A percentile compares a stretch with the other conserved stretches of the same genome.
Evolutionary conservation across 2,113 vertebrate species (phyloP).

Genomic region (Notechis scutatus): DNA sequence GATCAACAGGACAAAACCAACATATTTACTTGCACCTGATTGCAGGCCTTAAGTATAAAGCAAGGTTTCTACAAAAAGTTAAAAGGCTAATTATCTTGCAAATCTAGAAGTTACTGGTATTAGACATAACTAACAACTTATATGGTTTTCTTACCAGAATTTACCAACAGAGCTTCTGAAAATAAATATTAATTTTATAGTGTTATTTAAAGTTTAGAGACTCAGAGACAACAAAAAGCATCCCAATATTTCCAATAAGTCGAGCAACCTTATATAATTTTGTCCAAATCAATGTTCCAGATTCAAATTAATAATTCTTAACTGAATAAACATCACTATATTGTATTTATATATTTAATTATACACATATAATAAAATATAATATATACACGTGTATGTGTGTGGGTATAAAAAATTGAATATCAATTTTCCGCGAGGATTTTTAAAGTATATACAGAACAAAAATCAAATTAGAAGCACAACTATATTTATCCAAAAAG

Average conservation of each 20-base stretch:
- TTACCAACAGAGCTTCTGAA: neutral
- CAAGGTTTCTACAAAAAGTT: neutral
- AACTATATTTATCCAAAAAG: neutral
- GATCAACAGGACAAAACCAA: neutral
- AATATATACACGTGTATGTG: neutral
- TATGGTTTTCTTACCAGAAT: neutral
- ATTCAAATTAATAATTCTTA: neutral
- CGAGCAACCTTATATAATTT: neutral
- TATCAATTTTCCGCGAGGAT: neutral
- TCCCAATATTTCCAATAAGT: neutral
- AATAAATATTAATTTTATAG: neutral
- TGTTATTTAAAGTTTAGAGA: neutral
- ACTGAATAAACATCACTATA: neutral
- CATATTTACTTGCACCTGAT: neutral
- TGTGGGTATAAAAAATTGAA: neutral
- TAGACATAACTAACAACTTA: neutral
- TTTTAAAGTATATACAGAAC: neutral
- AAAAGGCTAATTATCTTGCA: neutral
- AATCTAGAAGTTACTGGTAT: neutral
- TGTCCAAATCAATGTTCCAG: neutral
- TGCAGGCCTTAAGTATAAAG: neutral
- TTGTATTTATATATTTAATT: neutral
- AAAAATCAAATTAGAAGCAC: neutral
- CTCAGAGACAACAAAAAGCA: neutral
- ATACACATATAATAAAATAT: neutral